Conservation (phyloP, 2,797 vertebrate species). For the Dicrostonyx torquatus region DNA sequence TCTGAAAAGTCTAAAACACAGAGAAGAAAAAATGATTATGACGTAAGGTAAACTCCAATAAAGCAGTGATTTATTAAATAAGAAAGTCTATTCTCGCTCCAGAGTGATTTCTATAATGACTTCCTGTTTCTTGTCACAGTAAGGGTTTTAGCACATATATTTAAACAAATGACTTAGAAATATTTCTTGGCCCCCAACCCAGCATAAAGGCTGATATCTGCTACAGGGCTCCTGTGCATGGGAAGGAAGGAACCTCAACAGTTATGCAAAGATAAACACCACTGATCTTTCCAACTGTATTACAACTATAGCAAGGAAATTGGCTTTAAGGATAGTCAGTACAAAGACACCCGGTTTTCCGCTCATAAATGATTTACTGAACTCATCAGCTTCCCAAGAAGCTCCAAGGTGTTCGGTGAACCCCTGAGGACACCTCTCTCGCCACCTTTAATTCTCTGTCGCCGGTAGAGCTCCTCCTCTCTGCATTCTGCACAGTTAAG, state of each 20-base stretch:
- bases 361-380: constrained; percentile 38
- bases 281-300: neutral
- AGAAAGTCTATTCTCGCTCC: neutral
- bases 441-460: neutral
- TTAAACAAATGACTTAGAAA: constrained; percentile 22
- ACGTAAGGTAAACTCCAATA: neutral
- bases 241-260: neutral
- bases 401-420: neutral
- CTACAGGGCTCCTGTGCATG: neutral
- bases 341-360: neutral
- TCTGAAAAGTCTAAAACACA: neutral
- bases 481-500: constrained; percentile 16
- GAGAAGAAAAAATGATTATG: neutral
- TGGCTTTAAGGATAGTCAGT: constrained; percentile 11
- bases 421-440: constrained; percentile 40
- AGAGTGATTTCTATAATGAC: constrained; percentile 13
- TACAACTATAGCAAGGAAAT: neutral
- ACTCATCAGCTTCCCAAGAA: constrained; percentile 15
- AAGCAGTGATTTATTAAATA: neutral
- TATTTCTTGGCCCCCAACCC: neutral
- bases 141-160: neutral
- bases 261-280: neutral
- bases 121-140: constrained; percentile 47
- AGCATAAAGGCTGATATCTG: neutral
- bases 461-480: neutral